Percentiles rank a stretch among this genome's conserved stretches.
These are phyloP conservation scores for Drosophila colorata DNA, from an alignment of 2,888 invertebrate species.

Conservation along the genomic window DNA sequence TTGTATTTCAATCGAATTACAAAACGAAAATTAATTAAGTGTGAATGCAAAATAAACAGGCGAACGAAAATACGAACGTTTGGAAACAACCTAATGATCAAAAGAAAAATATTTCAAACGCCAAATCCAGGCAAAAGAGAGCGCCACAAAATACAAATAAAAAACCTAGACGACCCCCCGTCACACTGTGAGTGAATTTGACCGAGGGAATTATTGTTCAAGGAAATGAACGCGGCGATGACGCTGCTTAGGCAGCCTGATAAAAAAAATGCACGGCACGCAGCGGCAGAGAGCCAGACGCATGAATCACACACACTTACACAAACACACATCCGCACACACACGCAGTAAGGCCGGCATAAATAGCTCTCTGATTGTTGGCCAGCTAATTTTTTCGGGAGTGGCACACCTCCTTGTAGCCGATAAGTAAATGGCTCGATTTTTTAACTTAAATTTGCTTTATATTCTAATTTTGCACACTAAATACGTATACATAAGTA, in stretches of 20 bases:
- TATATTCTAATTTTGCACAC: constrained; percentile 2
- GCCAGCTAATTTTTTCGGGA: constrained; percentile 61
- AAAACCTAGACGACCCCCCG: constrained; percentile 60
- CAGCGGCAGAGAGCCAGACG: constrained; percentile 61
- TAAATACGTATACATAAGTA: constrained; percentile 11
- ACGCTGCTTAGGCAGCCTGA: constrained; percentile 59
- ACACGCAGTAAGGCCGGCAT: constrained; percentile 49
- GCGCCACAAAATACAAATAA: background rate
- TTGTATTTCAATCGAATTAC: constrained; percentile 51
- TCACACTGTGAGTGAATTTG: constrained; percentile 38
- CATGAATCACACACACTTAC: constrained; percentile 71
- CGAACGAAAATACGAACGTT: constrained; percentile 20
- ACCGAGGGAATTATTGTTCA: constrained; percentile 47
- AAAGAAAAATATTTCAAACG: constrained; percentile 54
- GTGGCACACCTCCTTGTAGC: constrained; percentile 43
- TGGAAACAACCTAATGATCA: constrained; percentile 49
- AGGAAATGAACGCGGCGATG: constrained; percentile 61
- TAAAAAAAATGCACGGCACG: constrained; percentile 69
- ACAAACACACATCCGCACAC: constrained; percentile 24
- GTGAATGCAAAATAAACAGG: constrained; percentile 66
- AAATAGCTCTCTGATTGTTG: constrained; percentile 28
- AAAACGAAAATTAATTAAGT: constrained; percentile 66
- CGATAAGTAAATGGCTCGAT: constrained; percentile 49
- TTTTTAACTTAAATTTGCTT: constrained; percentile 12
- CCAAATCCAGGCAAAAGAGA: constrained; percentile 25